Conservation (phyloP, 2,113 vertebrate genomes). For the Saccopteryx bilineata region DNA sequence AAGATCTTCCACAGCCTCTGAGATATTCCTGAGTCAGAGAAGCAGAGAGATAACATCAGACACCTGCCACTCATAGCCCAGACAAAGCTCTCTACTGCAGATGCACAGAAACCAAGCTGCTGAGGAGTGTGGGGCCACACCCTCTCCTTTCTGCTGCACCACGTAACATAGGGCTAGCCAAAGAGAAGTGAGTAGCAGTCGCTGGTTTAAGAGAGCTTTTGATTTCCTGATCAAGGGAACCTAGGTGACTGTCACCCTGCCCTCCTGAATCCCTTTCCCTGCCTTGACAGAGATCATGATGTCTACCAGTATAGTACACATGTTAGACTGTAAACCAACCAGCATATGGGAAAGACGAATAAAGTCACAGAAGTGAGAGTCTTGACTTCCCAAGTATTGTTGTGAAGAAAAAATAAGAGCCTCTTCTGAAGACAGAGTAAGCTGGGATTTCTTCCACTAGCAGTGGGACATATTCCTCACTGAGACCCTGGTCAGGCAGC, state of each 20-base stretch:
- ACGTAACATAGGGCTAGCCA: background rate
- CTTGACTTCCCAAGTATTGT: background rate
- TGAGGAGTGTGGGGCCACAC: background rate
- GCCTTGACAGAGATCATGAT: background rate
- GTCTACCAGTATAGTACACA: accelerated
- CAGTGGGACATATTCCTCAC: background rate
- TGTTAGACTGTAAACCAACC: background rate
- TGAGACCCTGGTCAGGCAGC: too few species aligned
- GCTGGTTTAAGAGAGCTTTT: background rate
- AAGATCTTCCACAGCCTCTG: too few species aligned
- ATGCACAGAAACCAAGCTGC: background rate
- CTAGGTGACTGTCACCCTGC: too few species aligned
- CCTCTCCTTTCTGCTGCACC: background rate
- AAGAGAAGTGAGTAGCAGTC: accelerated
- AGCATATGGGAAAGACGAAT: background rate
- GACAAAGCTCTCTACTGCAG: too few species aligned
- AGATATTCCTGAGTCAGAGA: background rate
- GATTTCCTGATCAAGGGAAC: background rate
- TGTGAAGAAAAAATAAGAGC: background rate
- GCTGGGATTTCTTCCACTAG: background rate
- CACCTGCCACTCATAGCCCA: background rate
- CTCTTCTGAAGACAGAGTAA: background rate
- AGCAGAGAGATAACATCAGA: background rate
- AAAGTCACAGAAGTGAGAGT: background rate
- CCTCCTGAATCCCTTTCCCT: background rate